Evolutionary conservation across 2,113 vertebrate genomes (phyloP).

Genomic region (Rhodinocichla rosea): DNA sequence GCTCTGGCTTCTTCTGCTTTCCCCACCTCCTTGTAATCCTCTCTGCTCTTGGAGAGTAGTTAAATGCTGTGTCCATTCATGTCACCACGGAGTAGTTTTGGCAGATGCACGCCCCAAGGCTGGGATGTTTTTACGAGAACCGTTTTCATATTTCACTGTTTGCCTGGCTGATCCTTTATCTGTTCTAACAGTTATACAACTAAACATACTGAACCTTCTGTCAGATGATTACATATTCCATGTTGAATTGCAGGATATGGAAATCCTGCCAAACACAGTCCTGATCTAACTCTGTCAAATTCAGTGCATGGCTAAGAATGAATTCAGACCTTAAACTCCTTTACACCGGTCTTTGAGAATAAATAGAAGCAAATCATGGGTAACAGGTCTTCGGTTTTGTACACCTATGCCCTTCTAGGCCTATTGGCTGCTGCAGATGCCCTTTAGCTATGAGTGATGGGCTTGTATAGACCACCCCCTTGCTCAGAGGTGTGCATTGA

Average conservation of each 20-base stretch:
- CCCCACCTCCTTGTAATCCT: constrained; percentile 66
- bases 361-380: not conserved
- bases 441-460: not conserved
- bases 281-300: constrained; percentile 17
- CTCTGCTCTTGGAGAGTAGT: constrained; percentile 68
- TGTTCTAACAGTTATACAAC: constrained; percentile 72
- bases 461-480: not conserved
- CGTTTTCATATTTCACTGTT: constrained; percentile 71
- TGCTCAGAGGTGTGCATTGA: not conserved
- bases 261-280: constrained; percentile 40
- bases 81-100: constrained; percentile 71
- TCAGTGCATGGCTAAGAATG: not conserved
- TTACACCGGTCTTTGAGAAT: not conserved
- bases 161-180: constrained; percentile 74
- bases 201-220: constrained; percentile 57
- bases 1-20: constrained; percentile 67
- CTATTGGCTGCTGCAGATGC: not conserved
- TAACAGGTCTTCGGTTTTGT: not conserved
- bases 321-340: constrained; percentile 13
- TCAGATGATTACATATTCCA: constrained; percentile 61
- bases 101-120: constrained; percentile 60
- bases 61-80: constrained; percentile 61
- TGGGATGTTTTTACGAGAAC: constrained; percentile 73
- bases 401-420: not conserved
- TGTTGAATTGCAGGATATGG: constrained; percentile 45